Conservation (phyloP, 2,888 invertebrate species). For the Leptinotarsa tumamoca region DNA sequence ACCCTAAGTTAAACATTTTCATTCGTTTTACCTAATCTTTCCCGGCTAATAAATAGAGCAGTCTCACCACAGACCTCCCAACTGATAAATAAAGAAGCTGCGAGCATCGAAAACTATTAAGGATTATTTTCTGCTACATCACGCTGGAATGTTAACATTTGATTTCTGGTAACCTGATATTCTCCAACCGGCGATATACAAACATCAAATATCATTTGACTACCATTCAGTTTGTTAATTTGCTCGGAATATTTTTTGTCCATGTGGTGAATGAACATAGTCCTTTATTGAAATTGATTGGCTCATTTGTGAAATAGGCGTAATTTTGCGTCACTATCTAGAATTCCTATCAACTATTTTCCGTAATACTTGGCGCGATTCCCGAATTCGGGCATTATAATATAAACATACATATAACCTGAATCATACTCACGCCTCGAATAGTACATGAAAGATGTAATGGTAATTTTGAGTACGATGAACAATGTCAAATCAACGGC, state of each 20-base stretch:
- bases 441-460: too few species aligned
- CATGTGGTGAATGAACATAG: constrained; percentile 29
- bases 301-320: constrained; percentile 12
- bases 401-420: too few species aligned
- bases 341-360: too few species aligned
- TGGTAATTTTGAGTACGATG: too few species aligned
- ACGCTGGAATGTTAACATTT: constrained; percentile 65
- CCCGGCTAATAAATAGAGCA: constrained; percentile 30
- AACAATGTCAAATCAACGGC: too few species aligned
- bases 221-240: constrained; percentile 57
- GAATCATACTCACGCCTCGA: too few species aligned
- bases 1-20: not conserved
- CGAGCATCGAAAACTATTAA: constrained; percentile 63
- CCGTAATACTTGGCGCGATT: too few species aligned
- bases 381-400: too few species aligned
- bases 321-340: not conserved
- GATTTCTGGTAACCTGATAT: constrained; percentile 63
- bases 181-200: constrained; percentile 49
- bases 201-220: constrained; percentile 56
- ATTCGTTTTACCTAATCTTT: not conserved
- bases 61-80: constrained; percentile 56
- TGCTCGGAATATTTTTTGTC: constrained; percentile 46
- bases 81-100: constrained; percentile 61
- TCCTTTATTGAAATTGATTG: constrained; percentile 23
- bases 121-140: constrained; percentile 65